phyloP scores from a whole-genome alignment of 1,140 invertebrate species.

The Caenorhabditis latens region DNA sequence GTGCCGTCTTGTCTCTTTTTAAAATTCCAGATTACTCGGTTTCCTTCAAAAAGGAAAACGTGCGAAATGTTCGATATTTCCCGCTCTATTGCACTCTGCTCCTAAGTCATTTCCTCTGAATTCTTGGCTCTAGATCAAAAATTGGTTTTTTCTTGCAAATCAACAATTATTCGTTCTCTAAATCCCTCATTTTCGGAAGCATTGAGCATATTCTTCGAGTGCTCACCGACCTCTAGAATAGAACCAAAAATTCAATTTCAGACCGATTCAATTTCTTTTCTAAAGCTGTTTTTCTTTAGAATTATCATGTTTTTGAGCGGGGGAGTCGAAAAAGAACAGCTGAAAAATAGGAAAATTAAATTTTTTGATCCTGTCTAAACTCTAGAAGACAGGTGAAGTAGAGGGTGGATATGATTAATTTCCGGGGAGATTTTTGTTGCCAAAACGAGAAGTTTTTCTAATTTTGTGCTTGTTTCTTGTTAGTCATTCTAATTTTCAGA shows the following conservation, averaged over 20 bases:
- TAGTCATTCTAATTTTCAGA: not conserved
- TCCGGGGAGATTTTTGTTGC: not conserved
- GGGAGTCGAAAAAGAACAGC: constrained; percentile 10
- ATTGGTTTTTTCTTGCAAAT: not conserved
- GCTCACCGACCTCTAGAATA: not conserved
- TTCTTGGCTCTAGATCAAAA: not conserved
- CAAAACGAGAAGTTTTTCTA: not conserved
- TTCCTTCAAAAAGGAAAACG: not conserved
- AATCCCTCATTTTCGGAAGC: not conserved
- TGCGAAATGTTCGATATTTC: not conserved
- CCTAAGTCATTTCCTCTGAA: not conserved
- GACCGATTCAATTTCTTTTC: not conserved
- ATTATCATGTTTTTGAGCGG: not conserved
- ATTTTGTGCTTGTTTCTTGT: not conserved
- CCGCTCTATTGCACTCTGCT: constrained; percentile 10
- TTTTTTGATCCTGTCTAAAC: constrained; percentile 21
- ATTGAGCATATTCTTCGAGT: not conserved
- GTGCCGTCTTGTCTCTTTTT: not conserved
- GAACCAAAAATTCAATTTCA: constrained; percentile 1
- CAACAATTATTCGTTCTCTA: not conserved
- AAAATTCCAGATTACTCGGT: not conserved
- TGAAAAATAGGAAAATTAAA: not conserved
- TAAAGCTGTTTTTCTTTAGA: not conserved
- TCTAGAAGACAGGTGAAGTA: not conserved
- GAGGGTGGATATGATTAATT: not conserved